phyloP scores from a whole-genome alignment of 1,140 invertebrate species.

The Pseudoatta argentina region DNA sequence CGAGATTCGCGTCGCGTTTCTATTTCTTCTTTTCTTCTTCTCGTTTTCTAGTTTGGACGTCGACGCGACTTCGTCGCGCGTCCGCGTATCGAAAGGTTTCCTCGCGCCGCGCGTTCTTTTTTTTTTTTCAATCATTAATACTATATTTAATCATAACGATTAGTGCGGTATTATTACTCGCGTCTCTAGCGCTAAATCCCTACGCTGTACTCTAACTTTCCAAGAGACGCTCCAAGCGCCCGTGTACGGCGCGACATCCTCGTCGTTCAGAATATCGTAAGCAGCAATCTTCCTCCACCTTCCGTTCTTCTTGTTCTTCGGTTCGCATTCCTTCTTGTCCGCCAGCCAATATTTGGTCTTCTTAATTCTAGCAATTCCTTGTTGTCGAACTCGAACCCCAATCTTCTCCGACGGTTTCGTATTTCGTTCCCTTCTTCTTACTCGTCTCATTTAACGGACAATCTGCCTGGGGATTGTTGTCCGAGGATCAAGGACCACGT shows the following conservation, averaged over 20 bases:
- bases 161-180: slow-evolving; percentile 75
- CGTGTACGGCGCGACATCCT: background rate
- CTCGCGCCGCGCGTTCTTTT: slow-evolving; percentile 12
- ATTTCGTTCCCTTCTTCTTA: background rate
- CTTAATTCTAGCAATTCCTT: slow-evolving; percentile 34
- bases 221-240: slow-evolving; percentile 26
- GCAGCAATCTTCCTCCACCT: background rate
- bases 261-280: background rate
- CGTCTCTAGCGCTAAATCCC: slow-evolving; percentile 70
- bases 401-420: background rate
- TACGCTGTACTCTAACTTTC: slow-evolving; percentile 73
- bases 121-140: slow-evolving; percentile 68
- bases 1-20: slow-evolving; percentile 27
- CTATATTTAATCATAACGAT: slow-evolving; percentile 70
- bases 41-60: background rate
- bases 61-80: background rate
- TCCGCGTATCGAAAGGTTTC: slow-evolving; percentile 36
- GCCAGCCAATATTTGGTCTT: background rate
- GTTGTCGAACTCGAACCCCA: background rate
- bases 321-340: background rate
- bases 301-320: background rate
- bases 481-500: background rate
- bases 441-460: background rate
- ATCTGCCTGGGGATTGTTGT: background rate
- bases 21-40: background rate